phyloP scores from a whole-genome alignment of 2,113 vertebrate genomes.

The Syrrhaptes paradoxus region DNA sequence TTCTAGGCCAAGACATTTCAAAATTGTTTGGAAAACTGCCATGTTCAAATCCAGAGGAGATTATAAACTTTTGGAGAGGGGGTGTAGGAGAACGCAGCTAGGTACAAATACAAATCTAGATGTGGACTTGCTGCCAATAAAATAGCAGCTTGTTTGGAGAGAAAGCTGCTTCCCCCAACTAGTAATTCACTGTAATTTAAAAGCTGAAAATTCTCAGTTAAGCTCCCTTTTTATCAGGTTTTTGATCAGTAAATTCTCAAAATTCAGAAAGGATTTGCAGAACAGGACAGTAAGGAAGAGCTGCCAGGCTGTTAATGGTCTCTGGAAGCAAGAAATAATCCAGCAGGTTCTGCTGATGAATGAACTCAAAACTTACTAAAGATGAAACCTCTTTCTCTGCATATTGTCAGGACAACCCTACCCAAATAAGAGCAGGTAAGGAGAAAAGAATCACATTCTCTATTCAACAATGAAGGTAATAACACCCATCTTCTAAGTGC shows the following conservation, averaged over 20 bases:
- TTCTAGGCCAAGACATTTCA: not conserved
- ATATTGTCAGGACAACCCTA: not conserved
- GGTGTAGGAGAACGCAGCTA: not conserved
- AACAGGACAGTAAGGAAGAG: not conserved
- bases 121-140: not conserved
- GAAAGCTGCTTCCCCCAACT: not conserved
- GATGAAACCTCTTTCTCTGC: not conserved
- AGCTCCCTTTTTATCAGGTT: not conserved
- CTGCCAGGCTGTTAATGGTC: not conserved
- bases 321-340: not conserved
- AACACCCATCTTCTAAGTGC: not conserved
- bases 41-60: not conserved
- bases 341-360: not conserved
- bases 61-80: not conserved
- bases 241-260: not conserved
- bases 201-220: not conserved
- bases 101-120: not conserved
- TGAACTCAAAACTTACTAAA: not conserved
- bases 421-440: not conserved
- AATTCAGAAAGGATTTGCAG: not conserved
- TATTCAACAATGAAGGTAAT: not conserved
- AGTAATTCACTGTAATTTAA: not conserved
- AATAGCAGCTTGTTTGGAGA: not conserved
- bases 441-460: not conserved
- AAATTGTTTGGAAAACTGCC: not conserved